Evolutionary conservation across 2,888 invertebrate species (phyloP).

Genomic region (Atherix ibis): DNA sequence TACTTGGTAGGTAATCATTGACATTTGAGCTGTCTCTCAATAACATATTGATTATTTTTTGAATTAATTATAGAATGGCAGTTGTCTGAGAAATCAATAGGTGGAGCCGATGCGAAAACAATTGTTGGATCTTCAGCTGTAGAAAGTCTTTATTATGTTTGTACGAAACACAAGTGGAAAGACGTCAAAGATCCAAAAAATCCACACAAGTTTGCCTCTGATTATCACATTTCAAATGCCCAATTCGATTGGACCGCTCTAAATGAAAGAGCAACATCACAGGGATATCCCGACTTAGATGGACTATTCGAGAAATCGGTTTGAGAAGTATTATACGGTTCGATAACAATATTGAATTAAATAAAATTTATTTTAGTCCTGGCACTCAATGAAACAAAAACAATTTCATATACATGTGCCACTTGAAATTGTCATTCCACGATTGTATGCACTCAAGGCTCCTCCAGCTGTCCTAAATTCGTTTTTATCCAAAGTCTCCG

Average conservation of each 20-base stretch:
- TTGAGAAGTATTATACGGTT: neutral
- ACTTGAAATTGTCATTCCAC: slow-evolving; percentile 23
- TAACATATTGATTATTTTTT: neutral
- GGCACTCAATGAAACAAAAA: slow-evolving; percentile 28
- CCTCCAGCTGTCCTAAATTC: slow-evolving; percentile 25
- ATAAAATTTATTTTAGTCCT: slow-evolving; percentile 12
- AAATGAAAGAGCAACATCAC: slow-evolving; percentile 33
- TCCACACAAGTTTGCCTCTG: slow-evolving; percentile 23
- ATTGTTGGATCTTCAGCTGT: slow-evolving; percentile 19
- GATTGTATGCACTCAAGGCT: slow-evolving; percentile 24
- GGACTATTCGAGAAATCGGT: slow-evolving; percentile 14
- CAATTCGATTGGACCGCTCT: slow-evolving; percentile 58
- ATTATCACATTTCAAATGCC: slow-evolving; percentile 37
- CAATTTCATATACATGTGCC: slow-evolving; percentile 30
- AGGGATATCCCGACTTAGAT: slow-evolving; percentile 28
- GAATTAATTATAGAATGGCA: slow-evolving; percentile 12
- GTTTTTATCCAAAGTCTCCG: slow-evolving; percentile 26
- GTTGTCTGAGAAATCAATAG: slow-evolving; percentile 9
- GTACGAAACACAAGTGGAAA: slow-evolving; percentile 26
- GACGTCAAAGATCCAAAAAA: slow-evolving; percentile 18
- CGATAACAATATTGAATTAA: neutral
- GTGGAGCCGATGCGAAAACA: slow-evolving; percentile 13
- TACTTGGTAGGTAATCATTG: slow-evolving; percentile 23
- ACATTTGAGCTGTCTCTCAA: neutral
- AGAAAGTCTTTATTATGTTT: slow-evolving; percentile 25